Base-by-base conservation (phyloP, 2,113 vertebrate genomes). In the Hyperopisus bebe region DNA sequence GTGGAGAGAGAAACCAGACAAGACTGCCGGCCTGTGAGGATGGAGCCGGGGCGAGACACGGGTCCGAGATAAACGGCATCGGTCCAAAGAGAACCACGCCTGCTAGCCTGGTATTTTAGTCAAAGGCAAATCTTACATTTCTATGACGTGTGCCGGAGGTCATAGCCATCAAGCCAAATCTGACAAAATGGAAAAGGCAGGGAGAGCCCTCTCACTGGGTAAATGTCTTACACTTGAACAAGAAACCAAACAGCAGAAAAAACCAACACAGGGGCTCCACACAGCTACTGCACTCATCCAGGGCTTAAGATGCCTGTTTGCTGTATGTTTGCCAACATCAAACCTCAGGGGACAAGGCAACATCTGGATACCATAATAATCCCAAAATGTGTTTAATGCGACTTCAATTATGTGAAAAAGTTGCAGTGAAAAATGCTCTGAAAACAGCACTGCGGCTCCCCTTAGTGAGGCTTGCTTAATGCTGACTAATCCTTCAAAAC, bases 301-400 rank as follows among this genome's bases (percentile, higher is more conserved):
- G 9, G n/a, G 62, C 1, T 77, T 77, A 35, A 77, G 74, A 80
- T 17, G 35, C 39, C 35, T 42, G 35, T 42, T 80, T 80, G 74
- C 35, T 42, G 35, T 19, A 80, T 42, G 11, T 80, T 70, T 70
- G 62, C 62, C 62, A 80, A 19, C 74, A 80, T 27, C 35, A 42
- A 80, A 5, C 74, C 35, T 42, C 13, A 42, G 35, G 74, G 74
- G 74, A 42, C 11, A 80, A 19, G 31, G 31, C 74, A 80, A 80
- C 31, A 80, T 80, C 74, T 80, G 74, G 74, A 80, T 19, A 42
- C 35, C 74, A 80, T 80, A 80, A 80, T 80, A 80, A 80, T 80
- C 35, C 35, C 74, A 42, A 80, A 42, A 80, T 80, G 74, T 80
- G 31, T 80, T 80, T 42, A 80, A 80, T 80, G 74, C 35, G 6